These are phyloP conservation scores for Dynastes tityus DNA, from an alignment of 2,888 invertebrate species.

Conservation along the genomic window DNA sequence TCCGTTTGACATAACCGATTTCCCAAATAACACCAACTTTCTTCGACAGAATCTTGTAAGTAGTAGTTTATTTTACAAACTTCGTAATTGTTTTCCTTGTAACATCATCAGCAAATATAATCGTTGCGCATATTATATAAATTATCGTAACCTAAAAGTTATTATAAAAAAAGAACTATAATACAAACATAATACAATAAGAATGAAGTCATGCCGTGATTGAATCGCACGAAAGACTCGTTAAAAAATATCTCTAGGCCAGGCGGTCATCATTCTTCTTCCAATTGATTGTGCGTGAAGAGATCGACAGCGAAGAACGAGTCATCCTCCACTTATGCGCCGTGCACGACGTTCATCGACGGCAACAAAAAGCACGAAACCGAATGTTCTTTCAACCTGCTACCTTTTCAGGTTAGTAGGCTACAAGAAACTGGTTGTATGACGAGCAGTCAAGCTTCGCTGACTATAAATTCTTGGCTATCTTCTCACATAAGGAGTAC, in stretches of 20 bases:
- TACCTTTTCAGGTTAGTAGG: slow-evolving; percentile 45
- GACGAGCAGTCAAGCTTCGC: slow-evolving; percentile 1
- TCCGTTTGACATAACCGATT: too few relatives aligned
- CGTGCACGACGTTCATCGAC: slow-evolving; percentile 2
- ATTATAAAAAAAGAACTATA: neutral
- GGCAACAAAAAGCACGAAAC: neutral
- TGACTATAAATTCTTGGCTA: neutral
- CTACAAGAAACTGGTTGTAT: slow-evolving; percentile 37
- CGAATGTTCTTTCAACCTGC: slow-evolving; percentile 19
- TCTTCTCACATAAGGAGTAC: neutral
- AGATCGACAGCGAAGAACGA: neutral
- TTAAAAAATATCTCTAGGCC: slow-evolving; percentile 26
- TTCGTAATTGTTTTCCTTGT: too few relatives aligned
- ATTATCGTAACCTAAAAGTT: neutral
- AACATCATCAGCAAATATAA: too few relatives aligned
- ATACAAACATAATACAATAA: slow-evolving; percentile 20
- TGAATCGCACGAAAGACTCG: neutral
- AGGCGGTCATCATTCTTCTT: neutral
- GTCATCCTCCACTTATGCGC: slow-evolving; percentile 7
- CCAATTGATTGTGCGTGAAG: neutral
- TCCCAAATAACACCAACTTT: too few relatives aligned
- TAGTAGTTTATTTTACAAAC: too few relatives aligned
- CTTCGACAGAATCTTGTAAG: too few relatives aligned
- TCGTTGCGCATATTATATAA: neutral
- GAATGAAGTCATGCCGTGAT: slow-evolving; percentile 27